Base-by-base conservation (phyloP, 2,888 invertebrate species). In the Pharmacophagus antenor region DNA sequence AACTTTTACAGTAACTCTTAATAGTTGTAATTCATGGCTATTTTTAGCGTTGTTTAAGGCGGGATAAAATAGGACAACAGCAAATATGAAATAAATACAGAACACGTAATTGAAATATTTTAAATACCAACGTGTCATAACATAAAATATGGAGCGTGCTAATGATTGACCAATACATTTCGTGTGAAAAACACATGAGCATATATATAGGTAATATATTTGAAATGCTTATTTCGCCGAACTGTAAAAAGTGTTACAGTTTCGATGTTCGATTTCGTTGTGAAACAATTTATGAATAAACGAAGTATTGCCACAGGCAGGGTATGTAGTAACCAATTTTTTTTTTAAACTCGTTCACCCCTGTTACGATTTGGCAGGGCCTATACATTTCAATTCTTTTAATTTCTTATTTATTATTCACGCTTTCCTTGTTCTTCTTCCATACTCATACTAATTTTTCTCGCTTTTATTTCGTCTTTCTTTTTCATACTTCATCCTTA, bases 291-390 rank as follows among this genome's bases (percentile, higher is more conserved):
- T 76, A 83, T 79, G 85, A 83, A 86, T 88, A 88, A 82, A 83
- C 80, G 88, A 87, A 87, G 87, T 82, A 80, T 72, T 76, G 80
- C 80, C 85, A 85, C 85, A 82, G 42, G 18, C 55, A 70, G 75
- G 75, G 77, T 83, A 79, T 84, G 80, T 85, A 88, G 87, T 86
- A 79, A 81, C 84, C 85, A 87, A 89, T 87, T 88, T 86, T n/a
- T n/a, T n/a, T n/a, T n/a, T n/a, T n/a, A n/a, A n/a, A n/a, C n/a
- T n/a, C n/a, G n/a, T n/a, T n/a, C n/a, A n/a, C n/a, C n/a, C n/a
- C n/a, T n/a, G n/a, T n/a, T n/a, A n/a, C n/a, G n/a, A n/a, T n/a
- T n/a, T n/a, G n/a, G n/a, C n/a, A n/a, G n/a, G n/a, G n/a, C n/a
- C n/a, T n/a, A n/a, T n/a, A n/a, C n/a, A n/a, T n/a, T n/a, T n/a